Percentiles rank a stretch among this genome's conserved stretches.
Conservation (phyloP, 2,888 invertebrate species). For the Lampropteryx suffumata region DNA sequence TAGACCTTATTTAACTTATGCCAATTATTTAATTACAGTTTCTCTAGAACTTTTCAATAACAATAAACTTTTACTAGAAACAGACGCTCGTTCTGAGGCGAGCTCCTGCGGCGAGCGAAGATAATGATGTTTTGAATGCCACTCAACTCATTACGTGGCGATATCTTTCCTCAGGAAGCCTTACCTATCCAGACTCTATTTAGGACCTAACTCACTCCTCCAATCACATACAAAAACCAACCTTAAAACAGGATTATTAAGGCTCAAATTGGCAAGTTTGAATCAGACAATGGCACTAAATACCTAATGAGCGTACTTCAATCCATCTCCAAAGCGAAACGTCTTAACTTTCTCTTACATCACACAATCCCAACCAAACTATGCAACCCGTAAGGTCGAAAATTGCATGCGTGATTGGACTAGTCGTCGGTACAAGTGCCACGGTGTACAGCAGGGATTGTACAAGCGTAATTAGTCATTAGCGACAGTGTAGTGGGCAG, state of each 20-base stretch:
- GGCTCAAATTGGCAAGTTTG: constrained; percentile 29
- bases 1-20: background rate
- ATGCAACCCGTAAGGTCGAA: constrained; percentile 38
- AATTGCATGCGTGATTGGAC: constrained; percentile 35
- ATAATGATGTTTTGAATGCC: constrained; percentile 77
- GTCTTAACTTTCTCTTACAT: constrained; percentile 48
- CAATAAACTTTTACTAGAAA: constrained; percentile 18
- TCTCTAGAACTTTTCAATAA: constrained; percentile 8
- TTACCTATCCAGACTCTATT: constrained; percentile 50
- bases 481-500: constrained; percentile 71
- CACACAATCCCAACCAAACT: constrained; percentile 10
- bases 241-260: constrained; percentile 22
- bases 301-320: constrained; percentile 72
- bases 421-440: constrained; percentile 49
- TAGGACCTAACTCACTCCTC: constrained; percentile 45
- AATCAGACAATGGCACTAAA: constrained; percentile 61
- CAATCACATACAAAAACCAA: constrained; percentile 25
- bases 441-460: constrained; percentile 61
- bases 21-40: constrained; percentile 2
- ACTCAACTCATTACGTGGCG: constrained; percentile 76
- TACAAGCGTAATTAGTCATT: constrained; percentile 79
- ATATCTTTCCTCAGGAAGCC: constrained; percentile 72
- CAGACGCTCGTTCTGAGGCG: constrained; percentile 21
- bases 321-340: constrained; percentile 48
- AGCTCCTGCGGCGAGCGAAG: constrained; percentile 58